Base-by-base conservation (phyloP, 1,140 invertebrate species). In the Brachionus calyciflorus region DNA sequence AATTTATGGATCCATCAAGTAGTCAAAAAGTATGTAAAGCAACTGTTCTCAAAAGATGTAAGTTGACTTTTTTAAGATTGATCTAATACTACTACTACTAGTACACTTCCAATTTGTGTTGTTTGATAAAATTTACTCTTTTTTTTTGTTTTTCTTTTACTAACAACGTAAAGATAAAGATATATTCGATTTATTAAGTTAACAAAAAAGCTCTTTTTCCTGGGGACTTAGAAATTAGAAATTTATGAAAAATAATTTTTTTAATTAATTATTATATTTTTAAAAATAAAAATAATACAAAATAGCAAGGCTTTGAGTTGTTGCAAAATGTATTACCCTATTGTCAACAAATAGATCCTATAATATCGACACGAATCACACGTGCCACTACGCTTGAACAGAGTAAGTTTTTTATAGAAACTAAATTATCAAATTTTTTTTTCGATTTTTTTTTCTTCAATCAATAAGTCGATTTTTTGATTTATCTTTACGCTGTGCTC, bases 41-140 rank as follows among this genome's bases (percentile, higher is more conserved):
- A 76, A 55, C 73, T 28, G 49, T 76, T n/a, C 73, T 76, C 14
- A 76, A 76, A 76, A 55, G 73, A 76, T 76, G 73, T 76, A 76
- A 76, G 73, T 76, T 60, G 30, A 30, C 19, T 60, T 60, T 55
- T 28, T 60, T 28, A 33, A 17, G 37, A 28, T 33, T 60, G 37
- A 37, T 33, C 28, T n/a, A n/a, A n/a, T n/a, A n/a, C n/a, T n/a
- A n/a, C n/a, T n/a, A n/a, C n/a, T n/a, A n/a, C n/a, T n/a, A n/a
- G n/a, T n/a, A n/a, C n/a, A n/a, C n/a, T n/a, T n/a, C n/a, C n/a
- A n/a, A n/a, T n/a, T n/a, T n/a, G n/a, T n/a, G n/a, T n/a, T n/a
- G n/a, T n/a, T n/a, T n/a, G n/a, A n/a, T n/a, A n/a, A n/a, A n/a
- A n/a, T n/a, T n/a, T n/a, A 37, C 14, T 33, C n/a, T 60, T 60